Base-by-base conservation (phyloP, 2,888 invertebrate genomes). In the Anorthoa munda region DNA sequence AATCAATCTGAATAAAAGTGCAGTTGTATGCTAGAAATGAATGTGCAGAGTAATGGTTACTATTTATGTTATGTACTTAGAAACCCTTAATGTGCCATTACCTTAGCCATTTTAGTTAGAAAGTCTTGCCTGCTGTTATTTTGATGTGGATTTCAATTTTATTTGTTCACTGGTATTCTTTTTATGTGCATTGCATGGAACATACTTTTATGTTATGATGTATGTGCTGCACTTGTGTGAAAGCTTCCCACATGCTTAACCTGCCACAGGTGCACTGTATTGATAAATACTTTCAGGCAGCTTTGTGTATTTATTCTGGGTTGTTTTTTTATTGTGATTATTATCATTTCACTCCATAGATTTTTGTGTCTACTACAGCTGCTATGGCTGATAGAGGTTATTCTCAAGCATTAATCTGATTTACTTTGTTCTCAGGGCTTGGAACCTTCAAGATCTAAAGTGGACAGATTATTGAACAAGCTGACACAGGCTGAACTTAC, bases 401-500 rank as follows among this genome's bases (percentile, higher is more conserved):
- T 26, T n/a, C 39, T 31, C 7, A 21, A 39, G 7, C 1, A 17
- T 61, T 58, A 15, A 56, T 17, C 13, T 0, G 48, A 31, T 1
- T 31, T 60, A 26, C 13, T 50, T 69, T 79, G 66, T 61, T 63
- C 60, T 21, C 60, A 85, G 84, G 46, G 60, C 1, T 17, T 55
- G 26, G 81, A 81, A 4, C 26, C 50, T 73, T 75, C 78, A 48
- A 87, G 78, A 81, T 79, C 91, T 46, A 92, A 90, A 87, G 85
- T 95, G 23, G 94, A 94, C 17, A 94, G 87, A 78, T 73, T 92
- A 31, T 79, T 96, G 5, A 91, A 85, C 59, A 92, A 88, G 82
- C 84, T 92, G 74, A 90, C 92, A 39, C 94, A 95, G 78, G 84
- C 92, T 4, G 94, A 95, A 79, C 88, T 96, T 2, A 91, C 91